Evolutionary conservation across 2,113 vertebrate genomes (phyloP), one percentile per base, ranked within the genome.

Genomic region (Henicopernis longicauda): DNA sequence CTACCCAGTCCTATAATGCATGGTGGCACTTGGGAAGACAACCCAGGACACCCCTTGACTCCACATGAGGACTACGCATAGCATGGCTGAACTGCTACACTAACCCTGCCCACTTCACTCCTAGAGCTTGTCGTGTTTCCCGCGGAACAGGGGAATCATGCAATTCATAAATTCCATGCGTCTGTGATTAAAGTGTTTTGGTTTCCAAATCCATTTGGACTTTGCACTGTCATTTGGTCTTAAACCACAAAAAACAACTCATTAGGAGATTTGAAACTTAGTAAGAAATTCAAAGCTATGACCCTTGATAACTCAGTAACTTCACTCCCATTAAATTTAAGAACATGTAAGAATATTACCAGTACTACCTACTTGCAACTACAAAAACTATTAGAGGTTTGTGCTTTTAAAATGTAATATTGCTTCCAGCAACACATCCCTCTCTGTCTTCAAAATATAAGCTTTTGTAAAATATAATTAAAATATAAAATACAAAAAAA

Each of bases 101-200:
- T 26, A 29, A 66, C 36, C 19, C 42, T 85, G n/a, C 26, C 42
- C 38, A 6, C 50, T 17, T 42, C 36, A n/a, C 11, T 55, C 23
- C 5, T 9, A 40, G 11, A 67, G 47, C 32, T 57, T 67, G n/a
- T 40, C 23, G n/a, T 2, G 0, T 20, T 22, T 49, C 31, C 45
- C 0, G 0, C 11, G 12, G 27, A 52, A 62, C 9, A 20, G 26
- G 26, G 10, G 14, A 67, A 21, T 15, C 20, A 16, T 3, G 1
- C 38, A 36, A 26, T 21, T 82, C 45, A 54, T 31, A 54, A 58
- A 58, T 2, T 57, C 36, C 23, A 52, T 3, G 5, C 54, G 44
- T 9, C 31, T 36, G 14, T 36, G 2, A 40, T 20, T 36, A 15
- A 74, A 67, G 12, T 12, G 45, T 7, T 82, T 54, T 52, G 13